A percentile compares a stretch with the other conserved stretches of the same genome.
Evolutionary conservation across 1,140 invertebrate genomes (phyloP).

Genomic region (Zophobas morio): DNA sequence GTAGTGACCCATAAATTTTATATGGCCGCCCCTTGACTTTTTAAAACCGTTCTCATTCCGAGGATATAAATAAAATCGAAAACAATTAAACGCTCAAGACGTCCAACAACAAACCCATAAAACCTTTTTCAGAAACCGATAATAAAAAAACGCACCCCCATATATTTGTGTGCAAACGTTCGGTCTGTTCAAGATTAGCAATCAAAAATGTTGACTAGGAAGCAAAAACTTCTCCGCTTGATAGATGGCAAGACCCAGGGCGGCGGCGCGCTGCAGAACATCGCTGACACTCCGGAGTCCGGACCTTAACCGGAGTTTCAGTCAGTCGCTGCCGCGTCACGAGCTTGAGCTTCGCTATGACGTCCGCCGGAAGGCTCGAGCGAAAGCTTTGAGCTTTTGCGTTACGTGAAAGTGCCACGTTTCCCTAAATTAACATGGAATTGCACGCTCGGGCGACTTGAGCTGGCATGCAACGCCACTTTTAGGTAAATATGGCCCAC

Average conservation of each 20-base stretch:
- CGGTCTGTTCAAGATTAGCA: constrained; percentile 57
- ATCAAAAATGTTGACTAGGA: constrained; percentile 58
- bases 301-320: constrained; percentile 45
- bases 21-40: constrained; percentile 16
- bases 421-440: constrained; percentile 24
- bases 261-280: constrained; percentile 50
- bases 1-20: neutral
- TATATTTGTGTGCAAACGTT: constrained; percentile 44
- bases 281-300: constrained; percentile 43
- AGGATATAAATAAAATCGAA: constrained; percentile 14
- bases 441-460: constrained; percentile 23
- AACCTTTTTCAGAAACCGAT: constrained; percentile 17
- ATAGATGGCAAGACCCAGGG: constrained; percentile 53
- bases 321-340: constrained; percentile 33
- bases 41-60: constrained; percentile 9
- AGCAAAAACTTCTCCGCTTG: constrained; percentile 53
- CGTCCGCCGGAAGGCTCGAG: neutral
- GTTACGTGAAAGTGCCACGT: constrained; percentile 35
- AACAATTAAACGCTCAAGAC: constrained; percentile 26
- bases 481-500: constrained; percentile 15
- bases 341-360: constrained; percentile 18
- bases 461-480: constrained; percentile 28
- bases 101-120: constrained; percentile 27
- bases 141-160: constrained; percentile 19
- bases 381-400: constrained; percentile 26